Conservation (phyloP, 1,140 invertebrate species). For the Halictus rubicundus region DNA sequence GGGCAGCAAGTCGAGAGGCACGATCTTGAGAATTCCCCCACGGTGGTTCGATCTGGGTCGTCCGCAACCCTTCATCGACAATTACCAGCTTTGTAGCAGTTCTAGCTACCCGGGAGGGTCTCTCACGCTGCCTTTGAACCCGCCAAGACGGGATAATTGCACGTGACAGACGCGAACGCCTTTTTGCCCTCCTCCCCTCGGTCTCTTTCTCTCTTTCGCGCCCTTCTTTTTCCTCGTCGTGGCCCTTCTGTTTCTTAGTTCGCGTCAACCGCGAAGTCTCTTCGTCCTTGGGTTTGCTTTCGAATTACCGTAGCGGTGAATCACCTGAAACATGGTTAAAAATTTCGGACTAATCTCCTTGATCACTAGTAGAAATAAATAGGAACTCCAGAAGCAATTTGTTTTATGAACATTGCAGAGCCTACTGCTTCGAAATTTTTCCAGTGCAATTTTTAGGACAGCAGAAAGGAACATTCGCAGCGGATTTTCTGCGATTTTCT, state of each 20-base stretch:
- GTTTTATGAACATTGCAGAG: no score
- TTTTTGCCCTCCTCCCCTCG: background rate
- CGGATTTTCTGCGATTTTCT: slow-evolving; percentile 4
- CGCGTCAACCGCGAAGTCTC: background rate
- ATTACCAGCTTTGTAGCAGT: slow-evolving; percentile 60
- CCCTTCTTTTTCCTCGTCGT: no score
- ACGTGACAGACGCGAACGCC: slow-evolving; percentile 44
- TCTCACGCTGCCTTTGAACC: slow-evolving; percentile 60
- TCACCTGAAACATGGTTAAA: no score
- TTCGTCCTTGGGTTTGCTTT: slow-evolving; percentile 29
- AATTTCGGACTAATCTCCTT: no score
- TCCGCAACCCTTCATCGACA: slow-evolving; percentile 43
- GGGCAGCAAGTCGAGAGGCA: background rate
- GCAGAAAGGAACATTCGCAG: no score
- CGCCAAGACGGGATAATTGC: slow-evolving; percentile 58
- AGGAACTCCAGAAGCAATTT: no score
- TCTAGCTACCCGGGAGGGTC: slow-evolving; percentile 50
- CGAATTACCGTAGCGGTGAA: background rate
- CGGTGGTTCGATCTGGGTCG: slow-evolving; percentile 52
- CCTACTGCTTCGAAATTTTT: no score
- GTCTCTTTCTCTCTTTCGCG: no score
- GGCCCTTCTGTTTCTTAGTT: slow-evolving; percentile 4
- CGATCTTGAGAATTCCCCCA: background rate
- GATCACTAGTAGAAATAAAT: no score
- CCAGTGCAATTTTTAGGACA: no score